A percentile compares a stretch with the other conserved stretches of the same genome.
Conservation (phyloP, 2,113 vertebrate genomes). For the Hipposideros armiger region DNA sequence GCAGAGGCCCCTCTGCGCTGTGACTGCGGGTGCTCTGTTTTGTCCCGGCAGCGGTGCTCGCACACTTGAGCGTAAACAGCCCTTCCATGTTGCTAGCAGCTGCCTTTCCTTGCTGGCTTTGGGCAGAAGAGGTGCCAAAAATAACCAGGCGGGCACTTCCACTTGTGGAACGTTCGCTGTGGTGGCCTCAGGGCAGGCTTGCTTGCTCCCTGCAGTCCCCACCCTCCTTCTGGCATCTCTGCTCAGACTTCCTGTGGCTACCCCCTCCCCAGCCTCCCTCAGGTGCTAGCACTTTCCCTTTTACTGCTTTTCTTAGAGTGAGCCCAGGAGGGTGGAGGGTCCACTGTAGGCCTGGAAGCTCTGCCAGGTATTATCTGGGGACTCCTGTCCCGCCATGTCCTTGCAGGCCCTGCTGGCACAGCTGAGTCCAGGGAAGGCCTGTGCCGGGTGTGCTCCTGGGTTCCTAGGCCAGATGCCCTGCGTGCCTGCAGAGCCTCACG, state of each 20-base stretch:
- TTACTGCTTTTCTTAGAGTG: neutral
- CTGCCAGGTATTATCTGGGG: neutral
- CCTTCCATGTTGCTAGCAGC: constrained; percentile 84
- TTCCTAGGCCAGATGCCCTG: neutral
- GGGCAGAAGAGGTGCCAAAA: constrained; percentile 86
- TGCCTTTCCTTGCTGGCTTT: constrained; percentile 82
- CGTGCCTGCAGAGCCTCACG: neutral
- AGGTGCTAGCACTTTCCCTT: neutral
- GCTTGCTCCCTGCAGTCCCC: neutral
- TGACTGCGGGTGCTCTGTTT: constrained; percentile 60
- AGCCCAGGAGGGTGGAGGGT: neutral
- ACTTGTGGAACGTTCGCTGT: constrained; percentile 60
- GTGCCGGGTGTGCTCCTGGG: neutral
- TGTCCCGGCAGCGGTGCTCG: constrained; percentile 50
- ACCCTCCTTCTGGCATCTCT: neutral
- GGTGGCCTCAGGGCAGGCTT: constrained; percentile 42
- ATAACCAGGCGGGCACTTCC: constrained; percentile 82
- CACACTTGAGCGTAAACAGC: constrained; percentile 61
- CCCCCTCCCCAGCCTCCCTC: neutral
- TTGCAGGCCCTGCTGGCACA: constrained; percentile 8
- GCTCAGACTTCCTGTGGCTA: constrained; percentile 32
- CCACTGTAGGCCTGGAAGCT: neutral
- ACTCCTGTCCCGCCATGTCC: neutral
- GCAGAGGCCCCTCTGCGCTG: constrained; percentile 57
- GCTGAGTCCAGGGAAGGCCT: neutral